Conservation (phyloP, 1,140 invertebrate genomes). For the Drosophila bocqueti region DNA sequence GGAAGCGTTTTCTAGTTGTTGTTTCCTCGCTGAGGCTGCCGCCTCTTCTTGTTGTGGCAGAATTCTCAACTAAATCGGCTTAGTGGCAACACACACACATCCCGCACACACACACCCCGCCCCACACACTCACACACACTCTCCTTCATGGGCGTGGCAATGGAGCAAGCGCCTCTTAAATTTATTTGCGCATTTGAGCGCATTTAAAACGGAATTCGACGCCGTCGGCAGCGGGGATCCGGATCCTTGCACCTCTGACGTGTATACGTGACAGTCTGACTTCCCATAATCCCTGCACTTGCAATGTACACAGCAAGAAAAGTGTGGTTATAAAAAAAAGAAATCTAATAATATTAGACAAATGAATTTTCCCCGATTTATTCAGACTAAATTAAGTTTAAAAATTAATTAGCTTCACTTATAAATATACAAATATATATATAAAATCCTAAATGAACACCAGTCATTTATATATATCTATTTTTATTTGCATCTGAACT, state of each 20-base stretch:
- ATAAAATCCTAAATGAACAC: not conserved
- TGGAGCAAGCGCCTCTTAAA: constrained; percentile 47
- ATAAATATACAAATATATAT: not conserved
- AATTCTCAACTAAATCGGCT: constrained; percentile 55
- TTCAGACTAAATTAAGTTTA: not conserved
- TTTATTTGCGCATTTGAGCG: constrained; percentile 75
- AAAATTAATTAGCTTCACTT: not conserved
- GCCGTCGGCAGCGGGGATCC: constrained; percentile 30
- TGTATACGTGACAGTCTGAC: constrained; percentile 34
- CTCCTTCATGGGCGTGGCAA: constrained; percentile 39
- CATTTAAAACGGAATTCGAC: constrained; percentile 68
- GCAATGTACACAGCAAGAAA: constrained; percentile 3
- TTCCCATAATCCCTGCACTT: constrained; percentile 46
- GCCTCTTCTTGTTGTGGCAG: constrained; percentile 31
- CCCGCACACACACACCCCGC: not conserved
- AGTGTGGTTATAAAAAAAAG: not conserved
- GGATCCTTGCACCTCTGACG: constrained; percentile 38
- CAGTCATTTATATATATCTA: not conserved
- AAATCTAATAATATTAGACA: not conserved
- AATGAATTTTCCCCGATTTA: not conserved
- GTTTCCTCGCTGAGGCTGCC: not conserved
- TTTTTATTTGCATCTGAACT: not conserved
- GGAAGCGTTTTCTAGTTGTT: constrained; percentile 24
- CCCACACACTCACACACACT: constrained; percentile 1
- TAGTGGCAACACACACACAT: constrained; percentile 34